Evolutionary conservation across 2,888 invertebrate species (phyloP).

Genomic region (Andrena marginata): DNA sequence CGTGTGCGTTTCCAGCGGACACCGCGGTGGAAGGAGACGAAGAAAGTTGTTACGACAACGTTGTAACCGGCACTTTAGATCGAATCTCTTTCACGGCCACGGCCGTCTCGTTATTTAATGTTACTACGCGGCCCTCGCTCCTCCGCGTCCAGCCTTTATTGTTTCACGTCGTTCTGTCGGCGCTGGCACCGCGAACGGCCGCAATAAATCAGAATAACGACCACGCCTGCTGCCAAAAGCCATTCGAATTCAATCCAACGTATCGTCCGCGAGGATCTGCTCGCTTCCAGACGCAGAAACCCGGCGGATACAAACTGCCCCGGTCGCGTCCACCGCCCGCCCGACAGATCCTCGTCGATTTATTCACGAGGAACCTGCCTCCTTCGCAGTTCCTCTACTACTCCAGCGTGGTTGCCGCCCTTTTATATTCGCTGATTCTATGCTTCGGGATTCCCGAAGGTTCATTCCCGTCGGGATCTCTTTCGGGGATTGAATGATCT

Average conservation of each 20-base stretch:
- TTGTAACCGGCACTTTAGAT: conserved; percentile 74
- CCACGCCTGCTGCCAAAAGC: conserved; percentile 64
- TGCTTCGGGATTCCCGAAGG: no score
- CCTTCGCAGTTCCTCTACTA: no score
- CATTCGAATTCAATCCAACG: conserved; percentile 64
- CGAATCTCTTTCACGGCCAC: conserved; percentile 71
- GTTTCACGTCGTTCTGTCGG: conserved; percentile 62
- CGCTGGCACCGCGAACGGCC: conserved; percentile 49
- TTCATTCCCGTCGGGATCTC: no score
- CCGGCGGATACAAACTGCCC: conserved; percentile 32
- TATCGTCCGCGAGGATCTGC: conserved; percentile 48
- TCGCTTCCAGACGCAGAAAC: conserved; percentile 12
- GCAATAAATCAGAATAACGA: conserved; percentile 65
- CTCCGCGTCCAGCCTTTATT: conserved; percentile 60
- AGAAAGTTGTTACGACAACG: conserved; percentile 71
- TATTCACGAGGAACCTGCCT: no score
- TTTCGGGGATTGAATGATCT: no score
- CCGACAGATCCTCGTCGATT: conserved; percentile 22
- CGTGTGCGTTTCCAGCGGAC: conserved; percentile 42
- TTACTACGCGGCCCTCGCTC: conserved; percentile 55
- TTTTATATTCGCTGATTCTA: no score
- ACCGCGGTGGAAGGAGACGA: conserved; percentile 78
- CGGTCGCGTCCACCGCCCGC: background rate
- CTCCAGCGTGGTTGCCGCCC: no score
- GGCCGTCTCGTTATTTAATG: conserved; percentile 73